A percentile compares a stretch with the other conserved stretches of the same genome.
phyloP scores from a whole-genome alignment of 2,113 vertebrate species.

The Prionailurus bengalensis region DNA sequence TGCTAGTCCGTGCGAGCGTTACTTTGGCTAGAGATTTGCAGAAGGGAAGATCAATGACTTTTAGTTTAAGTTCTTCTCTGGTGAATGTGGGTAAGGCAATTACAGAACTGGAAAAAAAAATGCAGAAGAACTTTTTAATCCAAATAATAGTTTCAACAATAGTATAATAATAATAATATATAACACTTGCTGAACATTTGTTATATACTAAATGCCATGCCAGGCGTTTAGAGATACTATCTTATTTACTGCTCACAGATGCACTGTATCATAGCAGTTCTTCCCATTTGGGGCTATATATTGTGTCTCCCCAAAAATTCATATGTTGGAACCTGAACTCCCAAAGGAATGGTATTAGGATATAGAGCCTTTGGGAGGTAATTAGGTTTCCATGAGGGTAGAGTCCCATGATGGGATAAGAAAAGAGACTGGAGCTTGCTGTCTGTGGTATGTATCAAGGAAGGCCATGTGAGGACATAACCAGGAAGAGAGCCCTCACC shows the following conservation, averaged over 20 bases:
- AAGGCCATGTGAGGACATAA: not conserved
- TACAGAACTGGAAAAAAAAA: not conserved
- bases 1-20: not conserved
- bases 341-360: not conserved
- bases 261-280: not conserved
- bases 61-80: conserved; percentile 4
- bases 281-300: not conserved
- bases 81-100: not conserved
- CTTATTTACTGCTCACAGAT: not conserved
- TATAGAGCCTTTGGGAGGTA: not conserved
- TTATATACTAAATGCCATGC: not conserved
- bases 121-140: not conserved
- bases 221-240: not conserved
- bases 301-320: not conserved
- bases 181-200: not conserved
- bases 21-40: not conserved
- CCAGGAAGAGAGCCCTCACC: not conserved
- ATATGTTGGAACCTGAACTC: not conserved
- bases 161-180: not conserved
- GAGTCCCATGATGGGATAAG: not conserved
- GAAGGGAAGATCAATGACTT: not conserved
- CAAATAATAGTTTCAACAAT: not conserved
- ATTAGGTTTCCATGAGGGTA: not conserved
- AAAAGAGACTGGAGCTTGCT: not conserved
- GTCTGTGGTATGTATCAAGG: not conserved